phyloP scores from a whole-genome alignment of 2,797 vertebrate species.

The Zenarchopterus dispar region DNA sequence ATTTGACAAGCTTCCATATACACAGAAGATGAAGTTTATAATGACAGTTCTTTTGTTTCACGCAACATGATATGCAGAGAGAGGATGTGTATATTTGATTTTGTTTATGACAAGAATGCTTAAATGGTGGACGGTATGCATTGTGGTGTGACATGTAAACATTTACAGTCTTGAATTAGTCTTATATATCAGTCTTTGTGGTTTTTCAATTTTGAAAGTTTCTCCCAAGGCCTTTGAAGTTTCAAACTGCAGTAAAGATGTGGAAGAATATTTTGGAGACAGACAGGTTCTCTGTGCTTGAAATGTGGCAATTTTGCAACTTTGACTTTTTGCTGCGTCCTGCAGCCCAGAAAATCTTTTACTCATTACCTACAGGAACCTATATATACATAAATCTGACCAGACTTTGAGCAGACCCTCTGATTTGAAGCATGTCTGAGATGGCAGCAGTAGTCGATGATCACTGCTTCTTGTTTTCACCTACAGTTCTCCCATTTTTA shows the following conservation, averaged over 20 bases:
- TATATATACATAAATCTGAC: not conserved
- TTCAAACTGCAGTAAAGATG: not conserved
- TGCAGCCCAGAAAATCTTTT: not conserved
- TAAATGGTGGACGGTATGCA: conserved; percentile 18
- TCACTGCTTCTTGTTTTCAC: not conserved
- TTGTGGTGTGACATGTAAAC: conserved; percentile 9
- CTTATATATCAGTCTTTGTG: not conserved
- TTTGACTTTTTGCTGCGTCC: too few species aligned
- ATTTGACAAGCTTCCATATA: conserved; percentile 29
- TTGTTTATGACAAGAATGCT: not conserved
- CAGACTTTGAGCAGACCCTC: not conserved
- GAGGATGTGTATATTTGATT: conserved; percentile 9
- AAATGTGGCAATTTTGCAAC: too few species aligned
- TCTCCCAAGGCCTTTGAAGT: too few species aligned
- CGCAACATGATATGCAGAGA: conserved; percentile 11
- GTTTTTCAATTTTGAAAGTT: too few species aligned
- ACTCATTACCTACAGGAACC: not conserved
- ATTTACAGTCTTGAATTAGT: not conserved
- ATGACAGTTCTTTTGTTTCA: conserved; percentile 26
- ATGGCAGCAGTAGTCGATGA: not conserved
- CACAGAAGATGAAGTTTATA: conserved; percentile 27
- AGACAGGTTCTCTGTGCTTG: too few species aligned
- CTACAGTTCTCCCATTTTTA: not conserved
- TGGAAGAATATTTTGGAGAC: not conserved
- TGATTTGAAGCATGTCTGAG: not conserved